Percentiles rank a stretch among this genome's conserved stretches.
These are phyloP conservation scores for Drosophila nigrodunni DNA, from an alignment of 1,140 invertebrate genomes.

Conservation along the genomic window DNA sequence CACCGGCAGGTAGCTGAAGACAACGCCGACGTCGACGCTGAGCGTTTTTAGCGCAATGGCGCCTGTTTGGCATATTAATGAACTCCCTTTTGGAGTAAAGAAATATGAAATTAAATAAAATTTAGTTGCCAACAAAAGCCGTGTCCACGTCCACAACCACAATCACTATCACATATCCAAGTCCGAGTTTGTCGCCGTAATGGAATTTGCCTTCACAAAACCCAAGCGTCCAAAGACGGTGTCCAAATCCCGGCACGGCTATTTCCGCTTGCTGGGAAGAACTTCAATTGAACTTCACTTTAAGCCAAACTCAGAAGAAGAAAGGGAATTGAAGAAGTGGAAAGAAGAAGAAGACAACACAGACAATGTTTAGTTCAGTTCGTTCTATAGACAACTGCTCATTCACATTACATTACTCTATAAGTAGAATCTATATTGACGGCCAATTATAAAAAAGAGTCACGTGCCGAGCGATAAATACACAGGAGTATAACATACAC, in stretches of 20 bases:
- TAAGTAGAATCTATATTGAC: constrained; percentile 46
- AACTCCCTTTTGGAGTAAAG: constrained; percentile 73
- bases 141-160: constrained; percentile 52
- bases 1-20: constrained; percentile 67
- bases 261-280: constrained; percentile 19
- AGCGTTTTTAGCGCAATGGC: constrained; percentile 66
- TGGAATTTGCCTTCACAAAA: constrained; percentile 38
- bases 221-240: constrained; percentile 32
- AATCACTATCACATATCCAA: constrained; percentile 2
- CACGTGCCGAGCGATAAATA: constrained; percentile 59
- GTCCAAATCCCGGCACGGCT: constrained; percentile 6
- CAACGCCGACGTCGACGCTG: constrained; percentile 29
- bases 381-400: background rate
- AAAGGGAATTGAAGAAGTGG: background rate
- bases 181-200: constrained; percentile 36
- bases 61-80: constrained; percentile 77
- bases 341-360: background rate
- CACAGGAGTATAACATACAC: constrained; percentile 56
- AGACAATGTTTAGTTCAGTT: background rate
- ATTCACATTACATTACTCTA: constrained; percentile 18
- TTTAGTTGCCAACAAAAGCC: constrained; percentile 63
- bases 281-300: constrained; percentile 16
- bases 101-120: constrained; percentile 81
- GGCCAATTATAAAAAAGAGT: constrained; percentile 74
- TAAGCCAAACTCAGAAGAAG: background rate